A percentile compares a stretch with the other conserved stretches of the same genome.
Evolutionary conservation across 2,888 invertebrate species (phyloP).

Genomic region (Sarcophaga carnaria): DNA sequence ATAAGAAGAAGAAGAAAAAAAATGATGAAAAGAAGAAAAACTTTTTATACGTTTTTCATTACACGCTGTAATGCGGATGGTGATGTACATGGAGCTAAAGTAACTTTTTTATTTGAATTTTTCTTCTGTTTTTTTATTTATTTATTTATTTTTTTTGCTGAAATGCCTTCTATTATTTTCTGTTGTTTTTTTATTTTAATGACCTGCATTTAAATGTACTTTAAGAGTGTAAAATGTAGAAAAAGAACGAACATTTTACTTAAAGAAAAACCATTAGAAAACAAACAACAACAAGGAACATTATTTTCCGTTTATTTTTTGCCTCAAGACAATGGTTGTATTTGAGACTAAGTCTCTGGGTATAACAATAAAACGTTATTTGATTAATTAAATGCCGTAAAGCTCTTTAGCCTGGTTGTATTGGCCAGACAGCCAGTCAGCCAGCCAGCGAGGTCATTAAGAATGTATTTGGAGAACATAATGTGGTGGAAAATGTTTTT

Average conservation of each 20-base stretch:
- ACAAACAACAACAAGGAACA: neutral
- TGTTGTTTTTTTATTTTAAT: conserved; percentile 41
- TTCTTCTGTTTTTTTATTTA: neutral
- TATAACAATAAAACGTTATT: conserved; percentile 26
- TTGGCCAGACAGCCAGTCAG: neutral
- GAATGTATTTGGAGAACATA: neutral
- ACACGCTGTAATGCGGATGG: conserved; percentile 9
- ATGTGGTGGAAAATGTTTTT: neutral
- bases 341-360: neutral
- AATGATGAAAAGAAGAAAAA: conserved; percentile 3
- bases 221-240: conserved; percentile 29
- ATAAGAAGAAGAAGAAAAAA: neutral
- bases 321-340: neutral
- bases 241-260: neutral
- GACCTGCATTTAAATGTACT: conserved; percentile 40
- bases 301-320: neutral
- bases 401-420: conserved; percentile 26
- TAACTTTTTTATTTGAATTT: conserved; percentile 30
- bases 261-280: neutral
- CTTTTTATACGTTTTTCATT: conserved; percentile 31
- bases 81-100: conserved; percentile 36
- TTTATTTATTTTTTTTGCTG: neutral
- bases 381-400: conserved; percentile 25
- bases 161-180: conserved; percentile 1
- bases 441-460: neutral